Base-by-base conservation (phyloP, 2,888 invertebrate species). In the Cheilosia impressa region DNA sequence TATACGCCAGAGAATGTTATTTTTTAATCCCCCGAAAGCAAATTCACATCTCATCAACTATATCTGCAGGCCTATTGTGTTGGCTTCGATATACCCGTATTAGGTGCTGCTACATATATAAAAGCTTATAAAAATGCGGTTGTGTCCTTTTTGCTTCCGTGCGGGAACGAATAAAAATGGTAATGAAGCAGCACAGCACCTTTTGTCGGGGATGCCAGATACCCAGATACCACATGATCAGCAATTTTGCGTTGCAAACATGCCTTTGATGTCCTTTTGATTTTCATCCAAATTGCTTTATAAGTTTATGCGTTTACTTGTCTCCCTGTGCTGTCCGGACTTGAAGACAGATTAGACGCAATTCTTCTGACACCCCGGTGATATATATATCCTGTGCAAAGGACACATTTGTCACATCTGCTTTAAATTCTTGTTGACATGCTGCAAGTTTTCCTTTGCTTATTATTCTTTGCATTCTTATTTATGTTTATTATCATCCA, bases 401-500 rank as follows among this genome's bases (percentile, higher is more conserved):
- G 71, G 76, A 71, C 65, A 78, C 72, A 81, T 81, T 76, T 85
- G 85, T 85, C 81, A 85, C 85, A 76, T 85, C 81, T 81, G 81
- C 52, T 81, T 77, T 50, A 68, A 72, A 81, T 72, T 68, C 76
- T 50, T 80, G 80, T 85, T 76, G 76, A 85, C 84, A 80, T 80
- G 69, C 65, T 84, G 73, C 79, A 76, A 71, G 62, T 66, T 62
- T 72, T 89, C 87, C 85, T 66, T 66, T 69, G 27, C 57, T 66
- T 65, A 31, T 60, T 34, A 62, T 65, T 63, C 69, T 71, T 53
- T 78, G 79, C 75, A 76, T 72, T 87, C 45, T 87, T 87, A 78
- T 88, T 87, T 87, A 77, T 87, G 87, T 84, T 88, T 87, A 87
- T 87, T 88, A 88, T 87, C 63, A 57, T 81, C 58, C 43, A 50